phyloP scores from a whole-genome alignment of 2,888 invertebrate genomes.

The Scaptomyza flava region DNA sequence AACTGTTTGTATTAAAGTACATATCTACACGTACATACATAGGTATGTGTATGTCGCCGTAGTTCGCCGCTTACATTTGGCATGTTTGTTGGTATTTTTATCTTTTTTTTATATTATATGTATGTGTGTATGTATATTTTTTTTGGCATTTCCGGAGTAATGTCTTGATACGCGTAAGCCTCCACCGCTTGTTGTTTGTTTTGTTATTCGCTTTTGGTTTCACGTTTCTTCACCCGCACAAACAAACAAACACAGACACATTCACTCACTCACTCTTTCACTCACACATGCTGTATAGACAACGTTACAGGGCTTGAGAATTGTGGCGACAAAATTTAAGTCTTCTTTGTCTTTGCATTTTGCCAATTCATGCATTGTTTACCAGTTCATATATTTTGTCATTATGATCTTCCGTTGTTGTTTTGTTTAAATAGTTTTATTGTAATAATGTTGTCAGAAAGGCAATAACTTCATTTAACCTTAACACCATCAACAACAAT shows the following conservation, averaged over 20 bases:
- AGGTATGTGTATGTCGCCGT: slow-evolving; percentile 21
- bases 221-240: slow-evolving; percentile 53
- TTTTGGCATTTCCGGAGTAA: slow-evolving; percentile 82
- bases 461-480: slow-evolving; percentile 29
- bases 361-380: slow-evolving; percentile 40
- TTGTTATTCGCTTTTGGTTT: slow-evolving; percentile 52
- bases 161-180: slow-evolving; percentile 59
- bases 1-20: background rate
- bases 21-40: slow-evolving; percentile 15
- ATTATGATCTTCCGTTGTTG: slow-evolving; percentile 1
- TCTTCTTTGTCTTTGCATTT: slow-evolving; percentile 10
- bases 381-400: slow-evolving; percentile 12
- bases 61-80: slow-evolving; percentile 45
- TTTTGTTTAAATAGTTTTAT: slow-evolving; percentile 4
- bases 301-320: slow-evolving; percentile 30
- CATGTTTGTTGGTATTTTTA: slow-evolving; percentile 54
- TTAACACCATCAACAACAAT: slow-evolving; percentile 25
- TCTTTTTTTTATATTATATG: background rate
- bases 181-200: slow-evolving; percentile 43
- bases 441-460: slow-evolving; percentile 24
- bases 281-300: slow-evolving; percentile 13
- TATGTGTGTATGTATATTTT: slow-evolving; percentile 3
- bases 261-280: background rate
- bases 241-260: slow-evolving; percentile 13
- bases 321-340: slow-evolving; percentile 30